Conservation (phyloP, 2,113 vertebrate species). For the Aix galericulata region DNA sequence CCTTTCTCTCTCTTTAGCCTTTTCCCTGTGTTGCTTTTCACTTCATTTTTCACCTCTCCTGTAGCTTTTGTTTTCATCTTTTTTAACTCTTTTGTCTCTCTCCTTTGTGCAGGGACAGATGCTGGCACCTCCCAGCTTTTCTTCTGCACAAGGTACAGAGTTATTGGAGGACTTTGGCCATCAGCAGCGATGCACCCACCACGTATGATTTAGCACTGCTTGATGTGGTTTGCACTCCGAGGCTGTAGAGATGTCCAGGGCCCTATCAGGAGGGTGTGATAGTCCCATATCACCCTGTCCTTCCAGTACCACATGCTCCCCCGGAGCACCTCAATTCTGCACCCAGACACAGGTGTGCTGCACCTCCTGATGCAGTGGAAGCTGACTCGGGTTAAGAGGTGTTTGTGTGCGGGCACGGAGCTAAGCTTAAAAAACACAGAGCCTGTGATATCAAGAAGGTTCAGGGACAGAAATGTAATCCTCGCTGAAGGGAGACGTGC, state of each 20-base stretch:
- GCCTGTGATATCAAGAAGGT: neutral
- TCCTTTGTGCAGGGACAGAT: neutral
- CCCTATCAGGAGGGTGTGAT: neutral
- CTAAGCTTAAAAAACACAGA: neutral
- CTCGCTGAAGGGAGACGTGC: neutral
- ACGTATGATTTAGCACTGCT: neutral
- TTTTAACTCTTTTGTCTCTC: neutral
- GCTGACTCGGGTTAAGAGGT: neutral
- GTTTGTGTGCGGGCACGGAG: neutral
- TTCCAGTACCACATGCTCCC: neutral
- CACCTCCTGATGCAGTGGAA: neutral
- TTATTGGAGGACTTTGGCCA: neutral
- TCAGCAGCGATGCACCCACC: neutral
- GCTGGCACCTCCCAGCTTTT: neutral
- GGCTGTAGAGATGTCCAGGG: neutral
- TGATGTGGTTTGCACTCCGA: neutral
- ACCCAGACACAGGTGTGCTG: accelerated
- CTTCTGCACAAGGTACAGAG: neutral
- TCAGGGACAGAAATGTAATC: neutral
- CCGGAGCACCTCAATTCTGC: neutral
- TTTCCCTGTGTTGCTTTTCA: neutral
- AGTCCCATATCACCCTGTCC: neutral
- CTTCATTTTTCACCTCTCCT: neutral
- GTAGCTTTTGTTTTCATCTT: neutral
- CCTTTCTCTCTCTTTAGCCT: neutral